These are phyloP conservation scores for Brevimyrus niger DNA, from an alignment of 2,113 vertebrate genomes.

Conservation along the genomic window DNA sequence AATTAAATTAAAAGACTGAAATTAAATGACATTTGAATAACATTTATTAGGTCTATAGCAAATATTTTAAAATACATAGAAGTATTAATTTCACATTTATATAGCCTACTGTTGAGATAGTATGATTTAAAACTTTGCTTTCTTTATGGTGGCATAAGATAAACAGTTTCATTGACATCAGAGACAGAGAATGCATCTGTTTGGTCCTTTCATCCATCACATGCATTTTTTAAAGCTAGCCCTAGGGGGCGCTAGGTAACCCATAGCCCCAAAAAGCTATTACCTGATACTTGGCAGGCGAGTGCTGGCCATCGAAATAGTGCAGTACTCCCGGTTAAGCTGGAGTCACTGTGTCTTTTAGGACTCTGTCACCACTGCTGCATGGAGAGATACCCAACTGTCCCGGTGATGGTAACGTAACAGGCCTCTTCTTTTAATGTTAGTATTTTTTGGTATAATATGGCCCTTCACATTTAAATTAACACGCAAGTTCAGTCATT, in stretches of 20 bases:
- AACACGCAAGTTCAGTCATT: neutral
- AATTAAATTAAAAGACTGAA: neutral
- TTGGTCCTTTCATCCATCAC: neutral
- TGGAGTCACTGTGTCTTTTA: neutral
- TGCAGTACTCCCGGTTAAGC: neutral
- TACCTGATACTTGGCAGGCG: neutral
- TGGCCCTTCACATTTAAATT: constrained; percentile 4
- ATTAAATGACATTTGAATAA: neutral
- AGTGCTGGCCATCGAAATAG: neutral
- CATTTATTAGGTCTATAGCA: neutral
- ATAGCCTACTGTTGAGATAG: neutral
- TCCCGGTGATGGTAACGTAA: neutral
- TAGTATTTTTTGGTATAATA: neutral
- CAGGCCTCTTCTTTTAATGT: neutral
- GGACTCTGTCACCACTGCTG: neutral
- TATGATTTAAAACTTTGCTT: neutral
- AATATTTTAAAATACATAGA: neutral
- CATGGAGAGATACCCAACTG: neutral
- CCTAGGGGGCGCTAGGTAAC: constrained; percentile 8
- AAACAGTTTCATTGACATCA: neutral
- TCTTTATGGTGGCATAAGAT: neutral
- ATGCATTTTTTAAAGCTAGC: neutral
- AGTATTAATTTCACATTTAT: neutral
- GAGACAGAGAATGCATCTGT: neutral
- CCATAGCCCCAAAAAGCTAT: neutral